Base-by-base conservation (phyloP, 2,113 vertebrate genomes). In the Stomatorhinus ivindoensis region DNA sequence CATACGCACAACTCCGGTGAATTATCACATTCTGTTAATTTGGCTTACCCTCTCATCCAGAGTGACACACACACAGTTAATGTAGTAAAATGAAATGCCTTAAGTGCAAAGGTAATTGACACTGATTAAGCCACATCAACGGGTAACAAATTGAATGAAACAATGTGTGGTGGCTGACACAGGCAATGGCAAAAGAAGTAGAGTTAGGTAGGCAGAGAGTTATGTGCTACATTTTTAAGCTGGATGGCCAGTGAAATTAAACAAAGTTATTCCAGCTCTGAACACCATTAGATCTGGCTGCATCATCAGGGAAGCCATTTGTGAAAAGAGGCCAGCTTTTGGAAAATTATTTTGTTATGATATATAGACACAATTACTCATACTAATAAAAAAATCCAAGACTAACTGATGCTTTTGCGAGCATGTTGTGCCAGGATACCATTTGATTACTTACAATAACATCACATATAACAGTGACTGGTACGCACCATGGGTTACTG, bases 81-180 rank as follows among this genome's bases (percentile, higher is more conserved):
- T 80, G 73, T 80, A 15, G 35, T 80, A 80, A 80, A 80, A 80
- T 80, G 73, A 80, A 80, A 42, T 8, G 73, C 44, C 76, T 82
- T 82, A 82, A 69, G 87, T 48, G 44, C 42, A 82, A 83, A 46
- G 48, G 47, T 53, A 89, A 89, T 73, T 53, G 21, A 82, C 50
- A 82, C 47, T 55, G 44, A 48, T 47, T 88, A 80, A 80, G 73
- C 73, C 73, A 80, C 31, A 80, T 80, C 73, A 80, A 80, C 35
- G 39, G 73, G 73, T 17, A 80, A 42, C 13, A 88, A 48, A 80
- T 58, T 35, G 53, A 65, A 82, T 58, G 21, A 44, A 82, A 7
- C 17, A 13, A 8, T 21, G 48, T 0, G 13, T 80, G 35, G 73
- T 39, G 11, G 15, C 31, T 35, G 5, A 19, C 73, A 39, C 31